These are phyloP conservation scores for Platichthys stellatus DNA, from an alignment of 2,113 vertebrate species.

Conservation along the genomic window DNA sequence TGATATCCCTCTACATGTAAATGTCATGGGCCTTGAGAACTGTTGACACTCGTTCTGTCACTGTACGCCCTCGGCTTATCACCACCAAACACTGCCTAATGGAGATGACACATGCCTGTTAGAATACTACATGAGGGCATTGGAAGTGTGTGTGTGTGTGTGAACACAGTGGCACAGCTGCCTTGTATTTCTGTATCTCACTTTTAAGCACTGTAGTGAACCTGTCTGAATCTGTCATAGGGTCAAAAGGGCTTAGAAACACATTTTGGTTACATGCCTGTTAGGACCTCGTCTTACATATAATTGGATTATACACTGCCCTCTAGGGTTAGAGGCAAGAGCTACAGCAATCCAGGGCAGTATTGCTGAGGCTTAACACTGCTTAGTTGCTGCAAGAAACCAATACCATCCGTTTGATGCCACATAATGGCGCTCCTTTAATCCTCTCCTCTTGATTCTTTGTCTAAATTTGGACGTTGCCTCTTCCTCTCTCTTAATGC, in stretches of 20 bases:
- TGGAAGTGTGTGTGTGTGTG: conserved; percentile 8
- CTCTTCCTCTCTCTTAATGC: conserved; percentile 5
- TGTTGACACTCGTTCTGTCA: conserved; percentile 71
- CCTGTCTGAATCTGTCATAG: conserved; percentile 17
- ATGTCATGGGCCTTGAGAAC: conserved; percentile 72
- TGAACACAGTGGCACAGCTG: background rate
- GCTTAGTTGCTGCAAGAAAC: conserved; percentile 32
- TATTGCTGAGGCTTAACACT: conserved; percentile 28
- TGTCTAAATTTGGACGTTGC: conserved; percentile 12
- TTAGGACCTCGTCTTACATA: conserved; percentile 26
- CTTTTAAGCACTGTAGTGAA: conserved; percentile 24
- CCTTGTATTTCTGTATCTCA: background rate
- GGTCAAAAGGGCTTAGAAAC: conserved; percentile 43
- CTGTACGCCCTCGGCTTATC: conserved; percentile 57
- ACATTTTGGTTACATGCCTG: conserved; percentile 23
- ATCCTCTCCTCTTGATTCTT: conserved; percentile 2
- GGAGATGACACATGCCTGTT: conserved; percentile 67
- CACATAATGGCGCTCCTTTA: background rate
- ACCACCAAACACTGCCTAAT: conserved; percentile 59
- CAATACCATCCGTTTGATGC: conserved; percentile 33
- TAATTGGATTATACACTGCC: conserved; percentile 56
- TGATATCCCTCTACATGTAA: conserved; percentile 71
- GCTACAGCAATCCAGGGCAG: conserved; percentile 14
- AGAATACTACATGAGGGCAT: conserved; percentile 46
- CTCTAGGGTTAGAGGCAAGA: conserved; percentile 52